Percentiles rank a stretch among this genome's conserved stretches.
phyloP scores from a whole-genome alignment of 2,113 vertebrate genomes.

The Myrmecobius fasciatus region DNA sequence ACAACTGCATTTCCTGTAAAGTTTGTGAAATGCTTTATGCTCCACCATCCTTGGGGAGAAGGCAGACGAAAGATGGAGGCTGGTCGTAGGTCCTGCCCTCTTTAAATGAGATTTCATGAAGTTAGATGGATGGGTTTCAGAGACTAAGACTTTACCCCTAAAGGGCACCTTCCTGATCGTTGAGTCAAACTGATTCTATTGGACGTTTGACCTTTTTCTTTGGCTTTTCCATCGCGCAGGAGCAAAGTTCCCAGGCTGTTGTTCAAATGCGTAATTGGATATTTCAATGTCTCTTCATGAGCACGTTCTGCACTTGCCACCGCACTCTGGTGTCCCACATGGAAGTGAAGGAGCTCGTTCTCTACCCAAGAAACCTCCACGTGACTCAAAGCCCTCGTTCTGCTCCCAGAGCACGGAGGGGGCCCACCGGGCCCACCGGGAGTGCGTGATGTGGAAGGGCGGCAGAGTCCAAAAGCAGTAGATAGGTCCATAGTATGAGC shows the following conservation, averaged over 20 bases:
- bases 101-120: neutral
- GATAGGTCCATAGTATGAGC: no score
- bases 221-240: neutral
- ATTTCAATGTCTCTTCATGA: neutral
- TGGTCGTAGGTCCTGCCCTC: neutral
- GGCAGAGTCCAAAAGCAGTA: neutral
- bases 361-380: neutral
- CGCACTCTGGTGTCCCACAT: neutral
- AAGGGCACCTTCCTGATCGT: neutral
- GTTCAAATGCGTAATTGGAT: neutral
- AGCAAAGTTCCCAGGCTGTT: neutral
- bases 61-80: neutral
- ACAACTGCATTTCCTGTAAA: neutral
- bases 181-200: neutral
- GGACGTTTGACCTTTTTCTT: neutral
- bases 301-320: neutral
- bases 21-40: neutral
- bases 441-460: neutral
- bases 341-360: neutral
- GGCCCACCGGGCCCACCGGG: neutral
- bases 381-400: neutral
- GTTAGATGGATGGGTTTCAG: neutral
- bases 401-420: neutral
- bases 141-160: neutral
- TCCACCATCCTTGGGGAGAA: neutral